These are phyloP conservation scores for Drosophila ironensis DNA, from an alignment of 1,140 invertebrate genomes.

Conservation along the genomic window DNA sequence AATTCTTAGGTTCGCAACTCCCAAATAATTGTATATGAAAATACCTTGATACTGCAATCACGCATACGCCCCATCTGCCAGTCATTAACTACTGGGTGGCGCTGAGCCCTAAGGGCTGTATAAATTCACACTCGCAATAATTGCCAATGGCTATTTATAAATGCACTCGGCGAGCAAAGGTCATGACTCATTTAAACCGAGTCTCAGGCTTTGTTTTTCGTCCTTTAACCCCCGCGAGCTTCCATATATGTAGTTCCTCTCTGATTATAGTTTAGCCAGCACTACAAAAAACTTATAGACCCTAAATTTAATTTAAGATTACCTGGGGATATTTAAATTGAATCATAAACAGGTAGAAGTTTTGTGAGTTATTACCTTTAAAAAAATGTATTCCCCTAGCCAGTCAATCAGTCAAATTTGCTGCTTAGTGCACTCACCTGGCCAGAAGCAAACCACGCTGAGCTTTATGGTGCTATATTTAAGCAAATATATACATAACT, in stretches of 20 bases:
- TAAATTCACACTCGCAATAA: slow-evolving; percentile 39
- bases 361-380: too few relatives aligned
- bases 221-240: background rate
- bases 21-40: too few relatives aligned
- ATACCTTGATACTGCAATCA: too few relatives aligned
- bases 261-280: slow-evolving; percentile 38
- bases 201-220: slow-evolving; percentile 4
- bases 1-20: too few relatives aligned
- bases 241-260: slow-evolving; percentile 9
- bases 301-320: background rate
- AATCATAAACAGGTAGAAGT: background rate
- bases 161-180: slow-evolving; percentile 21
- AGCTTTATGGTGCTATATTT: slow-evolving; percentile 52
- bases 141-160: slow-evolving; percentile 43
- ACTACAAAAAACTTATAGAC: background rate
- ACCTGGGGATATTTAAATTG: background rate
- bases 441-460: slow-evolving; percentile 15
- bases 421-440: slow-evolving; percentile 28
- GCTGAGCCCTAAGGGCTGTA: slow-evolving; percentile 7
- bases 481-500: slow-evolving; percentile 35
- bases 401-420: too few relatives aligned
- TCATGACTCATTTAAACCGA: slow-evolving; percentile 46
- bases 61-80: background rate
- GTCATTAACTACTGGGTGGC: background rate
- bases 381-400: too few relatives aligned